Evolutionary conservation across 2,113 vertebrate genomes (phyloP).

Genomic region (Phoenicopterus ruber): DNA sequence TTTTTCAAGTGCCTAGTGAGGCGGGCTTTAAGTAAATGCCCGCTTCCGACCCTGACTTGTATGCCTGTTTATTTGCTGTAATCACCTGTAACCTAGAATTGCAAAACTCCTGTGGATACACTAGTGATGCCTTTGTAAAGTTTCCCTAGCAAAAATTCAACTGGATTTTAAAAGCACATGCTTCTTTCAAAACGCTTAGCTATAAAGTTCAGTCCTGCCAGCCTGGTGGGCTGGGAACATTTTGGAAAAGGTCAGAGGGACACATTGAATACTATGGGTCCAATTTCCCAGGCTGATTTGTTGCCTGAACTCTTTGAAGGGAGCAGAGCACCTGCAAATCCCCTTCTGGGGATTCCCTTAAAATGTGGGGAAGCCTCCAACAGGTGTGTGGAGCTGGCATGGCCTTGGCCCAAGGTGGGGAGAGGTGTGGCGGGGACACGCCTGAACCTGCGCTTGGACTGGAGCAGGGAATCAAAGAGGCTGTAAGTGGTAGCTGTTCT

Average conservation of each 20-base stretch:
- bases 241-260: neutral
- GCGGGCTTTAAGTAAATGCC: neutral
- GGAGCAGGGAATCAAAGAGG: neutral
- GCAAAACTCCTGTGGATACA: conserved; percentile 5
- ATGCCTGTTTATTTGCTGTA: conserved; percentile 25
- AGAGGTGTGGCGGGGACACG: neutral
- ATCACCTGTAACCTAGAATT: conserved; percentile 21
- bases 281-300: conserved; percentile 19
- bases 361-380: conserved; percentile 42
- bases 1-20: conserved; percentile 12
- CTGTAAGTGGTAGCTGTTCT: neutral
- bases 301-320: conserved; percentile 23
- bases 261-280: neutral
- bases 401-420: neutral
- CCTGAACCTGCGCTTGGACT: neutral
- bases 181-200: neutral
- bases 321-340: conserved; percentile 21
- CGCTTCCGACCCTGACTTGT: neutral
- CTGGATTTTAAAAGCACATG: neutral
- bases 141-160: neutral
- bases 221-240: neutral
- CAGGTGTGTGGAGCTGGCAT: conserved; percentile 51
- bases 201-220: neutral
- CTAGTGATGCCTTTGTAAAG: neutral
- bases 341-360: conserved; percentile 58